Conservation (phyloP, 2,888 invertebrate species). For the Azorinus chamasolen region DNA sequence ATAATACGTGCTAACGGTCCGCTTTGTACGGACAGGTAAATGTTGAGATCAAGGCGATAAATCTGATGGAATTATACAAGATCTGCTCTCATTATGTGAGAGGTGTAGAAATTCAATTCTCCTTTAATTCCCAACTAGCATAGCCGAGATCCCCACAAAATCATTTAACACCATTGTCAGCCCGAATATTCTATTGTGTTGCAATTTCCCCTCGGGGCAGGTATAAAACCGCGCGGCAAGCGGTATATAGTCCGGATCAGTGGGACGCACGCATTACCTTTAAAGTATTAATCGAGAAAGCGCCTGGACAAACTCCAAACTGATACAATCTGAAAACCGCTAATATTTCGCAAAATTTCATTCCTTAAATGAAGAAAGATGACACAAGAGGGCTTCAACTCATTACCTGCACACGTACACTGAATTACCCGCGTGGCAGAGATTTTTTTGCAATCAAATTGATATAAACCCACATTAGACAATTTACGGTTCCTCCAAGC, state of each 20-base stretch:
- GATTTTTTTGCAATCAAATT: too few species aligned
- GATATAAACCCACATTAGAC: too few species aligned
- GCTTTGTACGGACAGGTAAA: slow-evolving; percentile 46
- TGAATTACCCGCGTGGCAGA: too few species aligned
- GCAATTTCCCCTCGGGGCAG: slow-evolving; percentile 29
- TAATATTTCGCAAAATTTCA: too few species aligned
- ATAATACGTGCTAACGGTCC: slow-evolving; percentile 59
- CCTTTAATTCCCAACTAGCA: slow-evolving; percentile 31
- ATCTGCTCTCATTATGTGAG: slow-evolving; percentile 46
- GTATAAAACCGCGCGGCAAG: slow-evolving; percentile 41
- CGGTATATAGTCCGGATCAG: slow-evolving; percentile 26
- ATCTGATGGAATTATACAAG: slow-evolving; percentile 49
- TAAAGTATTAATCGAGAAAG: slow-evolving; percentile 38
- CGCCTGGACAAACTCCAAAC: slow-evolving; percentile 12
- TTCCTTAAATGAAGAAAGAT: too few species aligned
- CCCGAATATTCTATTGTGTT: slow-evolving; percentile 45
- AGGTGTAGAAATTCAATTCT: slow-evolving; percentile 62
- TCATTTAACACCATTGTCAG: slow-evolving; percentile 57
- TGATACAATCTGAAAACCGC: too few species aligned
- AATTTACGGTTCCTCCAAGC: too few species aligned
- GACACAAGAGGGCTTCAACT: too few species aligned
- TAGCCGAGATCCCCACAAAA: slow-evolving; percentile 41
- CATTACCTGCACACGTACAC: too few species aligned
- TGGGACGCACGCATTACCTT: slow-evolving; percentile 54
- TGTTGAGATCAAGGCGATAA: slow-evolving; percentile 53